Evolutionary conservation across 92 coral and sea anemone species (phyloP), one percentile per base, ranked within the genome.

Genomic region (Parazoanthus atlanticus): DNA sequence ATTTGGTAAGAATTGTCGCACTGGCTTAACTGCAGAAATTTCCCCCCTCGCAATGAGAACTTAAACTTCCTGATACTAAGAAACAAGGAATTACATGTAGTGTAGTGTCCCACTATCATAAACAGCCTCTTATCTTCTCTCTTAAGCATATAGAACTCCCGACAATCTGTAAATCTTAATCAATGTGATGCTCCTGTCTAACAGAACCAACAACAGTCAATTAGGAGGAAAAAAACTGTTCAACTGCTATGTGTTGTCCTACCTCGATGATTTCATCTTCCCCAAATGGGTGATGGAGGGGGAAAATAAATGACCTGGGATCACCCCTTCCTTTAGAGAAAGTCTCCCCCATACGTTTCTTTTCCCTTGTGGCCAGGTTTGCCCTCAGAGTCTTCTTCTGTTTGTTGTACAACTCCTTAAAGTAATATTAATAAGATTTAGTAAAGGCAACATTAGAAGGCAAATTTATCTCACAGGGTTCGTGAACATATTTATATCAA

Each of bases 331-430:
- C 92, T 88, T 89, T 93, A n/a, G 96, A 93, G 86, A 88, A 96
- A 0, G 99, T 97, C 85, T 92, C 93, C 19, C 98, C 99, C 88
- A 95, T 65, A 15, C 88, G 90, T 56, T 94, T 90, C 84, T 91
- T 94, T n/a, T 86, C 92, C 89, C 91, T 94, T 30, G 90, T 85
- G 65, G 91, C 88, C 56, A 95, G 90, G 86, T 92, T 93, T 75
- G 81, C 89, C 33, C 92, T 91, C 41, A 97, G 88, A 76, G 92
- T 94, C 88, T 91, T 97, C 91, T 90, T 97, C 84, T 97, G 99
- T 75, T 93, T 94, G 78, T 88, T 93, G 76, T 95, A 97, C 81
- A 97, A 88, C 15, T 94, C 96, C 99, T 97, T 54, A 28, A 52
- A 12, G 34, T 26, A 26, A 46, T 9, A 46, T 23, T 15, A 21